Evolutionary conservation across 2,797 vertebrate species (phyloP).

Genomic region (Ispidina lecontei): DNA sequence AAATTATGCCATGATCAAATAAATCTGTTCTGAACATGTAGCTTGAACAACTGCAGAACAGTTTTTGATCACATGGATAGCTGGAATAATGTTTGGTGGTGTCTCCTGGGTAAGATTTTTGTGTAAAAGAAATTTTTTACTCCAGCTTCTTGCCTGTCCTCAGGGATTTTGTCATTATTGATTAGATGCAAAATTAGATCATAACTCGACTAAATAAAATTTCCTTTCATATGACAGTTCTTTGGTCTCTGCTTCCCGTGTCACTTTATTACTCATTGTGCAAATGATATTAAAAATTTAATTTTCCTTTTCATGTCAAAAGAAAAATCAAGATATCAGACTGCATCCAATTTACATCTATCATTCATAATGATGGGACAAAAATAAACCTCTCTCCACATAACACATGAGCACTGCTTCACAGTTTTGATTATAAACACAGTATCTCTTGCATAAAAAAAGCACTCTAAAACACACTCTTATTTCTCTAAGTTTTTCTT

Average conservation of each 20-base stretch:
- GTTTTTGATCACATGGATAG: background rate
- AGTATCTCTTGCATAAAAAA: background rate
- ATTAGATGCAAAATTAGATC: constrained; percentile 37
- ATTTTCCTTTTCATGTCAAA: constrained; percentile 29
- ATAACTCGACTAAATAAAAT: constrained; percentile 23
- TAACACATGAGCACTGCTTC: constrained; percentile 9
- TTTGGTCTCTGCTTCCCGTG: constrained; percentile 21
- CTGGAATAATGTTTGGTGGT: no score
- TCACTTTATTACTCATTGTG: constrained; percentile 28
- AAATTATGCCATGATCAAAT: background rate
- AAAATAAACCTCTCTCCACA: constrained; percentile 45
- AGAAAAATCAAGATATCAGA: constrained; percentile 34
- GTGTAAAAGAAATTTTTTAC: background rate
- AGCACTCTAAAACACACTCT: background rate
- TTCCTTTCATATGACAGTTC: constrained; percentile 40
- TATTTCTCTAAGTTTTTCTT: background rate
- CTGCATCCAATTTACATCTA: constrained; percentile 44
- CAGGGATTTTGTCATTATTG: background rate
- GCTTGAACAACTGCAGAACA: background rate
- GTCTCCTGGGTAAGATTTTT: background rate
- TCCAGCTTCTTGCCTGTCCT: background rate
- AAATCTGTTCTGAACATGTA: background rate
- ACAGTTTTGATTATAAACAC: constrained; percentile 1
- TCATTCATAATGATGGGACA: constrained; percentile 20
- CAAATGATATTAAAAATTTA: constrained; percentile 56